phyloP scores from a whole-genome alignment of 1,140 invertebrate genomes.

The Plutomurus gul region DNA sequence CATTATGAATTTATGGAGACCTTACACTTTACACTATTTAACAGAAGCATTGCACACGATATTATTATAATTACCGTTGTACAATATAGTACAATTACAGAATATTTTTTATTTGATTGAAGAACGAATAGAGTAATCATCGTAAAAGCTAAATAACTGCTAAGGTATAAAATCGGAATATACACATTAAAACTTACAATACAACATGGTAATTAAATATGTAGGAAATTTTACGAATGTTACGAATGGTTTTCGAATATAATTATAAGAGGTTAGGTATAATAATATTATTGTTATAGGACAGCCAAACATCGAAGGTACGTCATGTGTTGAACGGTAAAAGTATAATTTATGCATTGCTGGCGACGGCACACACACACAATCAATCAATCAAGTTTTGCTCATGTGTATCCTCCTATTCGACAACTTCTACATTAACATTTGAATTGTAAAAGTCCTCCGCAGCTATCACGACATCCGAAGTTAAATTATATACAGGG shows the following conservation, averaged over 20 bases:
- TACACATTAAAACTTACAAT: background rate
- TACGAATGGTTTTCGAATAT: background rate
- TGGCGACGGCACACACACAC: background rate
- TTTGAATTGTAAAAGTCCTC: slow-evolving; percentile 19
- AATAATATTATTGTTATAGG: background rate
- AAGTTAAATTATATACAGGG: slow-evolving; percentile 70
- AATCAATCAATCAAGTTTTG: background rate
- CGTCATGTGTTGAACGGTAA: background rate
- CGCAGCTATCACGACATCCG: slow-evolving; percentile 58
- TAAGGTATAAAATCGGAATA: slow-evolving; percentile 11
- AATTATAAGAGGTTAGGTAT: no score
- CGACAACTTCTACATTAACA: background rate
- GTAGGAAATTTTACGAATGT: background rate
- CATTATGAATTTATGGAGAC: no score
- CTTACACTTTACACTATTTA: no score
- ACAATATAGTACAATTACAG: no score
- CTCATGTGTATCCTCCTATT: background rate
- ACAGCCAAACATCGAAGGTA: slow-evolving; percentile 19
- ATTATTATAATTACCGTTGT: no score
- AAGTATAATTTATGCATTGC: background rate
- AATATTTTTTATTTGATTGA: no score
- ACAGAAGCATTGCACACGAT: no score
- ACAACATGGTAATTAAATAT: background rate
- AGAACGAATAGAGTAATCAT: no score
- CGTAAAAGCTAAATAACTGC: background rate